Conservation (phyloP, 1,140 invertebrate genomes). For the Cheumatopsyche charites region DNA sequence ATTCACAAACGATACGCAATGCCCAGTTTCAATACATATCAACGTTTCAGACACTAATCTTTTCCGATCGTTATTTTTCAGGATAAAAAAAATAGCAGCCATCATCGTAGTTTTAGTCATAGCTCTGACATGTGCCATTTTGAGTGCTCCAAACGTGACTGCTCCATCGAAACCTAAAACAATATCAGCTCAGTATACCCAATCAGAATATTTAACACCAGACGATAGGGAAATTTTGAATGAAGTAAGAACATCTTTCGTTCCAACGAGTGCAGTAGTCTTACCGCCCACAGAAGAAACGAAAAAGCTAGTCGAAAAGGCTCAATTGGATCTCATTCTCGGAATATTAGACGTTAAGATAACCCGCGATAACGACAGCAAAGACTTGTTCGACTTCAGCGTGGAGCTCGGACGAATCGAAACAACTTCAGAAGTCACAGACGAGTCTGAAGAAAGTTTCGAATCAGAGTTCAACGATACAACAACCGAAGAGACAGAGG, state of each 20-base stretch:
- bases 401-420: conserved; percentile 4
- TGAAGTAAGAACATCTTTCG: conserved; percentile 43
- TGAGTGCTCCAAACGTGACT: conserved; percentile 13
- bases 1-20: too few species aligned
- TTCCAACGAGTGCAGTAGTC: conserved; percentile 41
- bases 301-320: background rate
- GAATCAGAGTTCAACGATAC: too few species aligned
- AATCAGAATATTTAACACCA: conserved; percentile 38
- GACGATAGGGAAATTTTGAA: conserved; percentile 44
- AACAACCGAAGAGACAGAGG: conserved; percentile 15
- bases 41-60: too few species aligned
- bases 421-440: background rate
- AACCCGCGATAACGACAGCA: background rate
- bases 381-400: conserved; percentile 12
- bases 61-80: too few species aligned
- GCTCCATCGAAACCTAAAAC: background rate
- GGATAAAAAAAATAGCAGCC: conserved; percentile 33
- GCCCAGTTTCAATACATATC: too few species aligned
- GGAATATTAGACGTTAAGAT: conserved; percentile 5
- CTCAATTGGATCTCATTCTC: background rate
- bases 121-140: conserved; percentile 34
- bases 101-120: conserved; percentile 27
- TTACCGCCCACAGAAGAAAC: conserved; percentile 30
- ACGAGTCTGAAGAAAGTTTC: conserved; percentile 4
- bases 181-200: conserved; percentile 35